Conservation (phyloP, 92 coral and sea anemone genomes). For the Phenganax marumi region DNA sequence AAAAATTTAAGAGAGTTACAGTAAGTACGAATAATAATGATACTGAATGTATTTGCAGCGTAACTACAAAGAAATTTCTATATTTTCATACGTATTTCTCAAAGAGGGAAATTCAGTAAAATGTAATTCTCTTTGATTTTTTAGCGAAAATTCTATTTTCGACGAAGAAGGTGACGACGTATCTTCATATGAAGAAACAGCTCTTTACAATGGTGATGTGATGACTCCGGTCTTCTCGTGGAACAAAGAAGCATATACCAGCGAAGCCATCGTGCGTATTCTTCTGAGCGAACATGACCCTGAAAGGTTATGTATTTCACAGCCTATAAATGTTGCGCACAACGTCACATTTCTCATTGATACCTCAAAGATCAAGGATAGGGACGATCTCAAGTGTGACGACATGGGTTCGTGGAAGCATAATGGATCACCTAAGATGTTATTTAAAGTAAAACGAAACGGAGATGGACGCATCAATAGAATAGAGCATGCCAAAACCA, state of each 20-base stretch:
- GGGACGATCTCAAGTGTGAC: too few relatives aligned
- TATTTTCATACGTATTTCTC: neutral
- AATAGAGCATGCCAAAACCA: neutral
- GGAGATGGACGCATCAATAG: neutral
- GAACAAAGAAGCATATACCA: neutral
- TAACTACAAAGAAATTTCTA: too few relatives aligned
- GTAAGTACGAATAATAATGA: too few relatives aligned
- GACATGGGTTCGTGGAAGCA: too few relatives aligned
- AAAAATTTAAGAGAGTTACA: too few relatives aligned
- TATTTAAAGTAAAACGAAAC: neutral
- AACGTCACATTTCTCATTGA: too few relatives aligned
- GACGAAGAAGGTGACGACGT: neutral
- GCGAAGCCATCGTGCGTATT: neutral
- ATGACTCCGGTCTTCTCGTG: conserved; percentile 15
- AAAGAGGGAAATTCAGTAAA: neutral
- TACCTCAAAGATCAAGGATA: too few relatives aligned
- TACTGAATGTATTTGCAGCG: too few relatives aligned
- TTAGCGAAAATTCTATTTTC: neutral
- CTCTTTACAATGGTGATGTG: neutral
- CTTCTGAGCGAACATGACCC: conserved; percentile 1
- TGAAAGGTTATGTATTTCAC: neutral
- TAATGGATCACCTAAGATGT: too few relatives aligned
- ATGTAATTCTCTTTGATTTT: neutral
- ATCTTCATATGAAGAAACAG: neutral
- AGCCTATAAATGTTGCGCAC: too few relatives aligned